phyloP scores from a whole-genome alignment of 2,797 vertebrate species.

The Takifugu rubripes region DNA sequence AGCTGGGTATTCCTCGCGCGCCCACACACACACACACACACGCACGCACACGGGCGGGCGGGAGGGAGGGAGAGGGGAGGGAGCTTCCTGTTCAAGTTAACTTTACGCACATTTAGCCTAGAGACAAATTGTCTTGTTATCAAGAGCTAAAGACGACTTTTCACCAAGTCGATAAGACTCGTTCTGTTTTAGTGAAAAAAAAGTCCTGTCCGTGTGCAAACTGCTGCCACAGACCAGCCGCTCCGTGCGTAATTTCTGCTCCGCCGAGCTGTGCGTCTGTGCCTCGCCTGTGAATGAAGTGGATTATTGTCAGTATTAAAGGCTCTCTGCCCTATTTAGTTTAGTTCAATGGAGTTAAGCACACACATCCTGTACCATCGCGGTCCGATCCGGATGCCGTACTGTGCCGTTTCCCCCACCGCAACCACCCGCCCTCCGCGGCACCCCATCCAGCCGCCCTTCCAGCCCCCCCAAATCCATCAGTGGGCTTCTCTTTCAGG shows the following conservation, averaged over 20 bases:
- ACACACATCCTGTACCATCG: conserved; percentile 64
- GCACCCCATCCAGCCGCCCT: conserved; percentile 44
- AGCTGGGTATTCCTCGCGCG: conserved; percentile 54
- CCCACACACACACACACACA: conserved; percentile 12
- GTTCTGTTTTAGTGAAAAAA: conserved; percentile 19
- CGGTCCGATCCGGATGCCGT: conserved; percentile 72
- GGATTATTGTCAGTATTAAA: conserved; percentile 75
- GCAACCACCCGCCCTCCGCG: conserved; percentile 12
- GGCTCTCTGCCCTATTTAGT: conserved; percentile 66
- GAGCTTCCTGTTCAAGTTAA: conserved; percentile 48
- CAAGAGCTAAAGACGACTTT: conserved; percentile 18
- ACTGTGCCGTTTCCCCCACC: conserved; percentile 24
- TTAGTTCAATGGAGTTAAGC: conserved; percentile 70
- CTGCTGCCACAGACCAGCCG: conserved; percentile 34
- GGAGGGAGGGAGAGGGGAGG: conserved; percentile 11
- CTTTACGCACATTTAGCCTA: conserved; percentile 49
- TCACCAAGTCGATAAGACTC: conserved; percentile 13
- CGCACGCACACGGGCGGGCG: conserved; percentile 11
- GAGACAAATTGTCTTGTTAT: conserved; percentile 49
- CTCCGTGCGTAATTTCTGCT: conserved; percentile 52
- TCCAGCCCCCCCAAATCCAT: conserved; percentile 12
- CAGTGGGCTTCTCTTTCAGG: conserved; percentile 58
- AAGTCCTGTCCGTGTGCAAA: conserved; percentile 11
- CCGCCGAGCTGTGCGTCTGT: conserved; percentile 61
- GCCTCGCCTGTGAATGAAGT: conserved; percentile 64